Conservation (phyloP, 1,140 invertebrate species). For the Campoletis sonorensis region DNA sequence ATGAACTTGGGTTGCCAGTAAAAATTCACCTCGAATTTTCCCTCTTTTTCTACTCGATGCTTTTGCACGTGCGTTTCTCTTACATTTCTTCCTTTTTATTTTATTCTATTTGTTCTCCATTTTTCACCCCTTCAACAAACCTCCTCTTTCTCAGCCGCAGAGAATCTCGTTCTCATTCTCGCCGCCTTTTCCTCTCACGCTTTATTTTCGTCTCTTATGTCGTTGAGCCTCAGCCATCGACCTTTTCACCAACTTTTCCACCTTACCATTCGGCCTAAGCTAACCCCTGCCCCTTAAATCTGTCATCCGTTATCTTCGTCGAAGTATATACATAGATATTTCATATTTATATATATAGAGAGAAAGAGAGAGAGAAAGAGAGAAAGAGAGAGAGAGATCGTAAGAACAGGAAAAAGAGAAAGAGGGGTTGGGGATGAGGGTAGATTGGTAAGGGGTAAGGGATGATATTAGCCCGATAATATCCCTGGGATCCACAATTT, state of each 20-base stretch:
- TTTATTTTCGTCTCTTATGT: slow-evolving; percentile 11
- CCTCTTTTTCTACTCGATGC: slow-evolving; percentile 10
- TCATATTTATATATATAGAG: slow-evolving; percentile 38
- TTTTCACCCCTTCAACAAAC: background rate
- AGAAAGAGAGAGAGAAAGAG: slow-evolving; percentile 47
- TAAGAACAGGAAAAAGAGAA: slow-evolving; percentile 49
- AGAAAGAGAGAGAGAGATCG: slow-evolving; percentile 44
- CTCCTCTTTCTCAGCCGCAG: background rate
- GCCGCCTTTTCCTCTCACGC: background rate
- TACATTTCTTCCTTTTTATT: background rate
- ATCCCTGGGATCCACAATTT: slow-evolving; percentile 65
- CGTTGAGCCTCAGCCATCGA: slow-evolving; percentile 14
- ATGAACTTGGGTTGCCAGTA: slow-evolving; percentile 64
- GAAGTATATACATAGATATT: slow-evolving; percentile 42
- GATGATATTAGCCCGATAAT: slow-evolving; percentile 68
- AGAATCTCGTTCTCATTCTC: slow-evolving; percentile 10
- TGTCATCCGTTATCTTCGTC: slow-evolving; percentile 38
- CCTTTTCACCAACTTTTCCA: slow-evolving; percentile 6
- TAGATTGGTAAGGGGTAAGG: slow-evolving; percentile 50
- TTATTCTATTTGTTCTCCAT: too few relatives aligned
- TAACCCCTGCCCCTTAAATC: slow-evolving; percentile 47
- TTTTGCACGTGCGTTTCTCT: background rate
- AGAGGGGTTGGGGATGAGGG: slow-evolving; percentile 19
- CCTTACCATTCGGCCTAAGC: slow-evolving; percentile 36
- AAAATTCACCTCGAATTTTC: slow-evolving; percentile 65